Percentiles rank a stretch among this genome's conserved stretches.
phyloP scores from a whole-genome alignment of 1,140 invertebrate species.

The Bombus impatiens region DNA sequence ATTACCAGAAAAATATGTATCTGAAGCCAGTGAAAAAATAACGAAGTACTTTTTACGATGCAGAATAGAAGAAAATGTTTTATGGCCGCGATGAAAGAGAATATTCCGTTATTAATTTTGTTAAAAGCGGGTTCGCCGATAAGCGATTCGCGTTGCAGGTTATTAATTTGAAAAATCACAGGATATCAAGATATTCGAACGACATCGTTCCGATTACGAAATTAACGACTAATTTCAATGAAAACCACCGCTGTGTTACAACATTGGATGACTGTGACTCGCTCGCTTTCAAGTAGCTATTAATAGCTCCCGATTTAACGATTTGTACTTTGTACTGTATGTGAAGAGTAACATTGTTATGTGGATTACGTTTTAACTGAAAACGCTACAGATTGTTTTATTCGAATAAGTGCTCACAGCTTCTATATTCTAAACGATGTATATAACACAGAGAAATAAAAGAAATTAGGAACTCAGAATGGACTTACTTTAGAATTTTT shows the following conservation, averaged over 20 bases:
- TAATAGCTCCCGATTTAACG: not conserved
- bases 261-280: not conserved
- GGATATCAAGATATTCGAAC: not conserved
- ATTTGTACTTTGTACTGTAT: not conserved
- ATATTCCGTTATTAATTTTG: not conserved
- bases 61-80: not conserved
- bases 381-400: not conserved
- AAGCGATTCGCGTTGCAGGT: not conserved
- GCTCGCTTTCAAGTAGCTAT: not conserved
- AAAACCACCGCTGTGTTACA: not conserved
- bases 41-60: not conserved
- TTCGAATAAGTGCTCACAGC: too few relatives aligned
- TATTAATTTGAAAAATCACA: slow-evolving; percentile 16
- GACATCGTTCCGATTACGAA: not conserved
- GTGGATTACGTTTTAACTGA: not conserved
- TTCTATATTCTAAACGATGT: not conserved
- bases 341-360: not conserved
- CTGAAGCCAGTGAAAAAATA: not conserved
- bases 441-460: not conserved
- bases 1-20: not conserved
- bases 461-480: too few relatives aligned
- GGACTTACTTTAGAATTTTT: too few relatives aligned
- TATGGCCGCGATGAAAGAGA: not conserved
- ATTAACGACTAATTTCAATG: slow-evolving; percentile 16
- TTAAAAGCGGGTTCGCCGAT: not conserved